Evolutionary conservation across 2,797 vertebrate genomes (phyloP).

Genomic region (Momotus momota): DNA sequence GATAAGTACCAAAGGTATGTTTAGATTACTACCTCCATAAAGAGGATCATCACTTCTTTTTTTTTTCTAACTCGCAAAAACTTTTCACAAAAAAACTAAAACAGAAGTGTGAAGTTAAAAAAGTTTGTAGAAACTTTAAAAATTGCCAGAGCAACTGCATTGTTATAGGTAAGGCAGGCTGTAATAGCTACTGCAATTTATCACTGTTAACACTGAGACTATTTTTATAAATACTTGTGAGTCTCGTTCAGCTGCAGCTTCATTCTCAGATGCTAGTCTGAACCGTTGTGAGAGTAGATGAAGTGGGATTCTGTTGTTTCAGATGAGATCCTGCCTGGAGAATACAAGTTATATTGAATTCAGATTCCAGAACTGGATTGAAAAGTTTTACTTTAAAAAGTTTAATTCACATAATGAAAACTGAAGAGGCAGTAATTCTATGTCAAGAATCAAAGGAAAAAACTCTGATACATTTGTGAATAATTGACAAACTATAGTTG

Average conservation of each 20-base stretch:
- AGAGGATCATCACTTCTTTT: background rate
- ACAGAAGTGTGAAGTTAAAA: background rate
- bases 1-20: background rate
- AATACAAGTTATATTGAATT: background rate
- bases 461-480: background rate
- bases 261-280: background rate
- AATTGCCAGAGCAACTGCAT: background rate
- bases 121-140: background rate
- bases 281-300: background rate
- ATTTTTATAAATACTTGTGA: conserved; percentile 1
- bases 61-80: background rate
- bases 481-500: background rate
- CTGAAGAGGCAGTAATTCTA: background rate
- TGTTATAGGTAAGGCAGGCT: background rate
- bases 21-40: background rate
- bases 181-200: background rate
- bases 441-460: background rate
- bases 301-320: background rate
- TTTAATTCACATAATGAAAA: background rate
- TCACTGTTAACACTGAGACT: background rate
- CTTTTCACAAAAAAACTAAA: background rate
- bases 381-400: background rate
- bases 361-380: background rate
- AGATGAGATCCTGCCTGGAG: background rate
- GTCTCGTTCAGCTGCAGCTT: background rate